Evolutionary conservation across 2,888 invertebrate species (phyloP), one percentile per base, ranked within the genome.

Genomic region (Noctua janthina): DNA sequence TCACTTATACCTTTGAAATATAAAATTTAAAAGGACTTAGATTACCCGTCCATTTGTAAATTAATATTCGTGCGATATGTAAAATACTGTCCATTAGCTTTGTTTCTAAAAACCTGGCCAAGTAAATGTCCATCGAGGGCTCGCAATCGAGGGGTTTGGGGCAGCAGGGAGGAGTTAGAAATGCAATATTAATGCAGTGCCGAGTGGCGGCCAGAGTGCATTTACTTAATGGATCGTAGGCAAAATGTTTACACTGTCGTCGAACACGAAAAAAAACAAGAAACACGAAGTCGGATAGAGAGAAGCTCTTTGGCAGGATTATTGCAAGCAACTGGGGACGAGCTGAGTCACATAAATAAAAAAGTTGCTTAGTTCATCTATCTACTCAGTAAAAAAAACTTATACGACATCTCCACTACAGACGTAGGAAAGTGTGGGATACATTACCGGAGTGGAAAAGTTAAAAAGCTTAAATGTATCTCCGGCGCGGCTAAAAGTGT

Each of bases 161-260:
- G 88, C 88, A 86, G 89, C 83, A 88, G 90, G 89, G 91, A 89
- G 93, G 93, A 92, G 93, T 95, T 96, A 96, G 96, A 97, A 97
- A 97, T 97, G 97, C 97, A 97, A 97, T 97, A 97, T 97, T 97
- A 97, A 97, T 97, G 97, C 97, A 97, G 94, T 94, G 93, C 93
- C 93, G 95, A 95, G 95, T 95, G 93, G 95, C 92, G 94, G 92
- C 93, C 93, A 92, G 94, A 96, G 95, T 96, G 96, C 95, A 96
- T 96, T 96, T 96, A 95, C 96, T 95, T 96, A 96, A 96, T 96
- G 96, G 96, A 95, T 95, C 94, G 95, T 95, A 95, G 94, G 95
- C 95, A 95, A 96, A 96, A 94, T 96, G 94, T 95, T 96, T 96
- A 95, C 94, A 93, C 93, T 94, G 93, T 93, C 93, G 93, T 92